Evolutionary conservation across 2,888 invertebrate genomes (phyloP).

Genomic region (Sthenelais limicola): DNA sequence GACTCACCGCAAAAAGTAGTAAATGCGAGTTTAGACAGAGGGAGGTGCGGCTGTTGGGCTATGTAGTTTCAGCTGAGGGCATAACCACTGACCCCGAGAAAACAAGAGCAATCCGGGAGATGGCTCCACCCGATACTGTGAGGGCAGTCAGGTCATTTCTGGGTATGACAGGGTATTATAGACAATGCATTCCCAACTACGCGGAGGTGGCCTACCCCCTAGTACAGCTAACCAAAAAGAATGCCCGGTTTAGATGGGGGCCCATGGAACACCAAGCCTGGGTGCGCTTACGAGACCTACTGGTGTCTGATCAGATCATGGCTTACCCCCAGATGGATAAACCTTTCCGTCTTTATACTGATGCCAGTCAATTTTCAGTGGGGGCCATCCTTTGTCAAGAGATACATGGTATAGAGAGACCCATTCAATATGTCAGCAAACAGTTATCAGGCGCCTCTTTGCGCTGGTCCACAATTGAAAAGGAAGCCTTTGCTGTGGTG

Average conservation of each 20-base stretch:
- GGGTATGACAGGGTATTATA: slow-evolving; percentile 43
- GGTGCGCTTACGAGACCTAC: slow-evolving; percentile 1
- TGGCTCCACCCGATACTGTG: slow-evolving; percentile 20
- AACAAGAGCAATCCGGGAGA: slow-evolving; percentile 4
- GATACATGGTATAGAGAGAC: slow-evolving; percentile 15
- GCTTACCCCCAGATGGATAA: slow-evolving; percentile 16
- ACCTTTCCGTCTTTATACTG: slow-evolving; percentile 33
- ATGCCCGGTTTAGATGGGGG: slow-evolving; percentile 1
- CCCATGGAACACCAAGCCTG: slow-evolving; percentile 3
- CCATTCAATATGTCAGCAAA: slow-evolving; percentile 29
- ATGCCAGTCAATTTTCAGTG: background rate
- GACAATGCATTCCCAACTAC: slow-evolving; percentile 32
- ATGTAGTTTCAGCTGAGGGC: slow-evolving; percentile 32
- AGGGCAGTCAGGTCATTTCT: slow-evolving; percentile 24
- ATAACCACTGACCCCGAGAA: slow-evolving; percentile 38
- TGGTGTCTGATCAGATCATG: slow-evolving; percentile 22
- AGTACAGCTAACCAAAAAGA: slow-evolving; percentile 7
- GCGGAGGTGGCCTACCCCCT: slow-evolving; percentile 36
- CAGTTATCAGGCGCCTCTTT: background rate
- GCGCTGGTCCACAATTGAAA: slow-evolving; percentile 28
- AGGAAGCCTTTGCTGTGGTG: slow-evolving; percentile 32
- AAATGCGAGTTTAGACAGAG: slow-evolving; percentile 11
- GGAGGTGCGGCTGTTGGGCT: slow-evolving; percentile 21
- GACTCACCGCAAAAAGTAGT: slow-evolving; percentile 1
- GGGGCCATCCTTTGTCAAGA: slow-evolving; percentile 34